Evolutionary conservation across 2,797 vertebrate species (phyloP), one percentile per base, ranked within the genome.

Genomic region (Apodemus agrarius): DNA sequence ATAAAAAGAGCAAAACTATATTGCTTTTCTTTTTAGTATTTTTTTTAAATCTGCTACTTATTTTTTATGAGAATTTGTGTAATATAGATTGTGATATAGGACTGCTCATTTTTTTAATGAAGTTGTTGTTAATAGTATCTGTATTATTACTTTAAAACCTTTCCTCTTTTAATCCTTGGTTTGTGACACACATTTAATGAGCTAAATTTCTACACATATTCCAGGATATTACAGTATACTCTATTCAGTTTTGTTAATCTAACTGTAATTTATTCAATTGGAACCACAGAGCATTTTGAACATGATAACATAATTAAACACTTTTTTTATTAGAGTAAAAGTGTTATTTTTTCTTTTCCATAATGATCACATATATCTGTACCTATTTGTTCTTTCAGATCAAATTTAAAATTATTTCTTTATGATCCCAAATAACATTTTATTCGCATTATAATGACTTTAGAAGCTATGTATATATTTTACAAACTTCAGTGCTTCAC

Each of bases 371-470:
- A 75, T 31, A 37, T 83, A 90, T 89, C 14, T 95, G 82, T 91
- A 74, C 31, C 31, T 86, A 89, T 83, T 79, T 90, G n/a, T 78
- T 90, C 74, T 89, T 90, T 11, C 22, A 84, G 59, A 83, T 94
- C 17, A 91, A 91, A 81, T 89, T 94, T 80, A 87, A 24, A 93
- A 95, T 92, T 95, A 89, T 97, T 95, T 96, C 61, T 93, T 76
- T 11, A 74, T 81, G 57, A 92, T 85, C 14, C 10, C 61, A 59
- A 96, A 89, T 89, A 95, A 79, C 26, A 95, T 83, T 85, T 90
- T 95, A 95, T 95, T 96, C 93, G 82, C 88, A 0, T 9, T 92
- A 63, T 94, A 87, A 94, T 95, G 96, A 94, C 88, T 95, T 88
- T 95, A 79, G 40, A 89, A 97, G 74, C 2, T 85, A 89, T 89